Evolutionary conservation across 2,888 invertebrate species (phyloP).

Genomic region (Pegoplata infirma): DNA sequence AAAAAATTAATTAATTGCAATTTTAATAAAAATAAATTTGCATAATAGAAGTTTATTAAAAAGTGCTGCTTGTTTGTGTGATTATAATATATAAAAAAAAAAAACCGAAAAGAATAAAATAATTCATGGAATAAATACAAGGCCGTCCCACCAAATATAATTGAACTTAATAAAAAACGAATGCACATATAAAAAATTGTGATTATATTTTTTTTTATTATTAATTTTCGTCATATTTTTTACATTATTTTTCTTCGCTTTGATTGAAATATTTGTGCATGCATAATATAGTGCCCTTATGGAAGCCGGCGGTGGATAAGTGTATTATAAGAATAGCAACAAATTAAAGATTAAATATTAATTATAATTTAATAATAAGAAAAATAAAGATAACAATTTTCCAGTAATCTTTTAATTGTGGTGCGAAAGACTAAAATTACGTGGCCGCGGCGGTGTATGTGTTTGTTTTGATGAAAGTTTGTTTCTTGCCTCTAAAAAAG

Average conservation of each 20-base stretch:
- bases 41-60: neutral
- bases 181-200: too few species aligned
- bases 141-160: conserved; percentile 43
- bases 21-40: conserved; percentile 13
- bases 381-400: conserved; percentile 32
- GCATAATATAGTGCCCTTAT: neutral
- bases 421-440: conserved; percentile 14
- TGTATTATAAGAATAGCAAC: neutral
- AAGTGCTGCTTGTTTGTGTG: neutral
- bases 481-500: neutral
- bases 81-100: too few species aligned
- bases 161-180: neutral
- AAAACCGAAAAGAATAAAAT: conserved; percentile 37
- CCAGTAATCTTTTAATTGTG: neutral
- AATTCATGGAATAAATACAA: conserved; percentile 36
- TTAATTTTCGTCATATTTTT: neutral
- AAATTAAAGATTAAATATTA: conserved; percentile 13
- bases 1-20: neutral
- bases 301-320: conserved; percentile 6
- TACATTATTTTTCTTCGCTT: neutral
- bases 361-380: conserved; percentile 16
- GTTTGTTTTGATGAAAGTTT: conserved; percentile 4
- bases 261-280: conserved; percentile 2
- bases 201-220: too few species aligned
- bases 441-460: conserved; percentile 25